Evolutionary conservation across 2,888 invertebrate species (phyloP), one percentile per base, ranked within the genome.

Genomic region (Chironomus tentans): DNA sequence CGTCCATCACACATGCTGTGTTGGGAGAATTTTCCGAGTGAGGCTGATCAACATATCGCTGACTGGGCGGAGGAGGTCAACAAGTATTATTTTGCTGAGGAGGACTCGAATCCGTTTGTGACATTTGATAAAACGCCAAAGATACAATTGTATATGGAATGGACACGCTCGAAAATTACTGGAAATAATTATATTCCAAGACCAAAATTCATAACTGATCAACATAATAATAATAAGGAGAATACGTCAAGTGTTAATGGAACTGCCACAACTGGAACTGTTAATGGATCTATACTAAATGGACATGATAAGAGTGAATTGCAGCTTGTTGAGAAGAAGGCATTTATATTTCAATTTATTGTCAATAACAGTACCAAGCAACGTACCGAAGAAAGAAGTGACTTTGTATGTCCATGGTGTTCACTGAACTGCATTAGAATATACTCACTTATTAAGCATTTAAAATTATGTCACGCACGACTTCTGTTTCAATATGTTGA

Each of bases 401-500:
- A 97, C 85, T 87, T 96, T 72, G 92, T 92, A 81, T 98, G 98
- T 82, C 97, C 98, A 0, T 98, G 97, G 97, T 98, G 98, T 83
- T 92, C 92, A 5, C 85, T 97, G 21, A 93, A 96, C 84, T 97
- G 97, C 80, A 89, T 91, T 75, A 88, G 91, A 48, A 86, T 98
- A 22, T 96, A 96, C 84, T 92, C 94, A 0, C 85, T 98, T 78
- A 87, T 98, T 56, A 97, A 97, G 82, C 98, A 98, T 83, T 88
- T 98, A 76, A 95, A 97, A 83, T 85, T 95, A 68, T 95, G 95
- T 82, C 98, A 98, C 85, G 92, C 95, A 3, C 88, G 98, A 79
- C 97, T 97, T 84, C 92, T 93, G 79, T 97, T 98, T 81, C 93
- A 94, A 2, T 97, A 95, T 83, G 91, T 92, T 83, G 92, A 93